Conservation (phyloP, 2,113 vertebrate species). For the Charina bottae region DNA sequence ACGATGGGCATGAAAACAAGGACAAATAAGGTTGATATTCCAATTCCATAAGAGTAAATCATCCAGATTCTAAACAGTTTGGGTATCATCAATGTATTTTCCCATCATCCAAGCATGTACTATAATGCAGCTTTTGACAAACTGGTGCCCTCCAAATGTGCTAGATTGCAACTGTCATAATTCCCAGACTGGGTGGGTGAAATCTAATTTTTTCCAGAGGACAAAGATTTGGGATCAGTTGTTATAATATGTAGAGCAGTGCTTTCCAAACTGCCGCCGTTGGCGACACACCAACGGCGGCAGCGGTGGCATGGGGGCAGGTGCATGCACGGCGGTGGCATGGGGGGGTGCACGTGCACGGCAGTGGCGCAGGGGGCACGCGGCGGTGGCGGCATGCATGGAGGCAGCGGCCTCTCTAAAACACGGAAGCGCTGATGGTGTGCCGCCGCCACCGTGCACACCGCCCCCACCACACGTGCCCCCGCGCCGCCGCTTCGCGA, state of each 20-base stretch:
- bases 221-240: neutral
- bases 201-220: neutral
- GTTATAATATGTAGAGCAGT: neutral
- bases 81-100: conserved; percentile 17
- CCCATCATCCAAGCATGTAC: neutral
- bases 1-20: conserved; percentile 18
- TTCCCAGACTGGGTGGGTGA: neutral
- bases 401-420: too few species aligned
- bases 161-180: neutral
- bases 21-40: conserved; percentile 16
- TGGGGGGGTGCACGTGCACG: too few species aligned
- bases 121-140: neutral
- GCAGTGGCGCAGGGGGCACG: too few species aligned
- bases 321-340: too few species aligned
- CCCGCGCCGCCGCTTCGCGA: too few species aligned
- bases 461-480: too few species aligned
- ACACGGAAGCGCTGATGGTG: too few species aligned
- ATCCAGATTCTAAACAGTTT: conserved; percentile 26
- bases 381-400: too few species aligned
- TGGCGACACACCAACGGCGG: too few species aligned
- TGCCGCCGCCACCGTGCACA: too few species aligned
- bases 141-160: neutral
- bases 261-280: too few species aligned
- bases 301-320: too few species aligned
- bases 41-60: conserved; percentile 28